phyloP scores from a whole-genome alignment of 2,888 invertebrate species.

The Tipula helvola region DNA sequence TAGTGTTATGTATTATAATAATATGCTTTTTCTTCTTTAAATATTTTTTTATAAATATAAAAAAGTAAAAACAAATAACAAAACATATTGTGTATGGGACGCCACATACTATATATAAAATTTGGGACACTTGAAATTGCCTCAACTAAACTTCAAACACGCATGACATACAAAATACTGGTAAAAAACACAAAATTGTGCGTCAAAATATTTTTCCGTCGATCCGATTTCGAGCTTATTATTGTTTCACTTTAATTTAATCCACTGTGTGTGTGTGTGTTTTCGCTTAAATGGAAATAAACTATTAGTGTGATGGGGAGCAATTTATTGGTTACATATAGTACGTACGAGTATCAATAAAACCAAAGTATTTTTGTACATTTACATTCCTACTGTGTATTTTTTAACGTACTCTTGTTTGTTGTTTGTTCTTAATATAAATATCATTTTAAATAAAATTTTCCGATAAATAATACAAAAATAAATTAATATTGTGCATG shows the following conservation, averaged over 20 bases:
- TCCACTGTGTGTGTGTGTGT: neutral
- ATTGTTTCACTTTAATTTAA: neutral
- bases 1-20: too few relatives aligned
- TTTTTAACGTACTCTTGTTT: neutral
- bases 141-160: neutral
- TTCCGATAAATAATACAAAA: neutral
- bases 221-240: neutral
- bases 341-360: neutral
- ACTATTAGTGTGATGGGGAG: neutral
- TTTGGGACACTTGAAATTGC: neutral
- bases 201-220: neutral
- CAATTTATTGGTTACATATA: neutral
- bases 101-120: neutral
- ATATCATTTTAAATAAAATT: neutral
- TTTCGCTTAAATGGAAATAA: neutral
- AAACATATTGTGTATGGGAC: neutral
- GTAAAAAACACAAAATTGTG: neutral
- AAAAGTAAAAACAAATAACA: neutral
- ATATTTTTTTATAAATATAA: neutral
- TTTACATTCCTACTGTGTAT: neutral
- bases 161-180: neutral
- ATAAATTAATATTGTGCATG: neutral
- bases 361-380: neutral
- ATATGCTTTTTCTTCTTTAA: too few relatives aligned
- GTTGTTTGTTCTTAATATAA: neutral